Evolutionary conservation across 2,888 invertebrate genomes (phyloP), one percentile per base, ranked within the genome.

Genomic region (Ephialtes manifestator): DNA sequence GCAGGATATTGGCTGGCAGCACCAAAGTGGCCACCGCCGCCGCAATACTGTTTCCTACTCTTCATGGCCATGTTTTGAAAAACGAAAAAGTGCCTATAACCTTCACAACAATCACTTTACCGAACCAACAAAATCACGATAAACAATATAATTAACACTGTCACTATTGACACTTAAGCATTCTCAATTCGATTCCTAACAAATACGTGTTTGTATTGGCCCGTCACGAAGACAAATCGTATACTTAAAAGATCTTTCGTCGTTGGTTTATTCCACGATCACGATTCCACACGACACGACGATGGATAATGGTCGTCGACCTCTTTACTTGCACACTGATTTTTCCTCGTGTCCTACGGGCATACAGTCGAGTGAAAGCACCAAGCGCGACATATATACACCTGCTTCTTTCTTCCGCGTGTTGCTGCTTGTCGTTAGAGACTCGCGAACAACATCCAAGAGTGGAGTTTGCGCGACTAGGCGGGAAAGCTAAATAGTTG

Each of bases 1-100:
- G 97, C 96, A 94, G 97, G 97, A 95, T 97, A 97, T 89, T 93
- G 93, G 85, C 90, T 87, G 83, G 90, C 91, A 43, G 91, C 88
- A 85, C 89, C 88, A 83, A 90, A 89, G 84, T 93, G 90, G 85
- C 88, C 90, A 74, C 91, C 90, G 65, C 93, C 94, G 88, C 93
- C 94, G 88, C 85, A 85, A 84, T 91, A 90, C 83, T 92, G 92
- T 89, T 94, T 94, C 88, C 92, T 90, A 88, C 93, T 94, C 88
- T 94, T 94, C 93, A 93, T 94, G 87, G 94, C 94, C 94, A 94
- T 94, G 71, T 80, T 89, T 72, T 53, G n/a, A 10, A 10, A 11
- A 46, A 70, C 24, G 18, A 20, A 28, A 53, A 65, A 51, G 43
- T 15, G 18, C 28, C 58, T 60, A 39, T 1, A 35, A 80, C n/a